Evolutionary conservation across 2,797 vertebrate species (phyloP).

Genomic region (Chanos chanos): DNA sequence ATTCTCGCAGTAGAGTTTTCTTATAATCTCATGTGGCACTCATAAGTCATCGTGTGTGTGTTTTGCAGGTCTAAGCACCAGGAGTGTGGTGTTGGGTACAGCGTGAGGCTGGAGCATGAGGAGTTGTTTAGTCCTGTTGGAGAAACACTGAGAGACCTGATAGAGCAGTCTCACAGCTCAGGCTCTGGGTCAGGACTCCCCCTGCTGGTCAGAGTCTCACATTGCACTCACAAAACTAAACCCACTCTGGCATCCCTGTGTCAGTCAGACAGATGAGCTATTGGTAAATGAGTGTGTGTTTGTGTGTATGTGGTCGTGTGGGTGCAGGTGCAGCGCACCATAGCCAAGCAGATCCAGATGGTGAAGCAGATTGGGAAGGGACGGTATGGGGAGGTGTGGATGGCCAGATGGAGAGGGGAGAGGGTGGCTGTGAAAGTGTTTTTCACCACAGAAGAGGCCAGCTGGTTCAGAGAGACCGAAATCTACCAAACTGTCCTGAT

Average conservation of each 20-base stretch:
- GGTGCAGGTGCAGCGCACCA: conserved; percentile 90
- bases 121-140: conserved; percentile 89
- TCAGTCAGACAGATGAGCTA: too few species aligned
- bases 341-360: conserved; percentile 99
- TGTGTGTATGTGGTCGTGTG: neutral
- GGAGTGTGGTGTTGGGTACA: conserved; percentile 84
- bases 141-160: conserved; percentile 86
- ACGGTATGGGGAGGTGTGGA: conserved; percentile 95
- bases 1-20: neutral
- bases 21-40: too few species aligned
- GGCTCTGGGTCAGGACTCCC: conserved; percentile 96
- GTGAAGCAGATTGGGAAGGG: conserved; percentile 97
- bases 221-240: conserved; percentile 37
- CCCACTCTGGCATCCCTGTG: neutral
- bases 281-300: too few species aligned
- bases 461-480: conserved; percentile 98
- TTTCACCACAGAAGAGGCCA: conserved; percentile 95
- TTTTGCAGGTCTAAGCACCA: conserved; percentile 83
- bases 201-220: conserved; percentile 81
- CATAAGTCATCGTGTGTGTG: too few species aligned
- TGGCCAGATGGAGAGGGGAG: conserved; percentile 94
- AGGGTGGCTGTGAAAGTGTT: conserved; percentile 97
- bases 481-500: conserved; percentile 97
- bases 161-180: conserved; percentile 94
- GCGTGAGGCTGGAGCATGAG: conserved; percentile 87